Percentiles rank a stretch among this genome's conserved stretches.
Evolutionary conservation across 2,888 invertebrate species (phyloP).

Genomic region (Drosophila heteroneura): DNA sequence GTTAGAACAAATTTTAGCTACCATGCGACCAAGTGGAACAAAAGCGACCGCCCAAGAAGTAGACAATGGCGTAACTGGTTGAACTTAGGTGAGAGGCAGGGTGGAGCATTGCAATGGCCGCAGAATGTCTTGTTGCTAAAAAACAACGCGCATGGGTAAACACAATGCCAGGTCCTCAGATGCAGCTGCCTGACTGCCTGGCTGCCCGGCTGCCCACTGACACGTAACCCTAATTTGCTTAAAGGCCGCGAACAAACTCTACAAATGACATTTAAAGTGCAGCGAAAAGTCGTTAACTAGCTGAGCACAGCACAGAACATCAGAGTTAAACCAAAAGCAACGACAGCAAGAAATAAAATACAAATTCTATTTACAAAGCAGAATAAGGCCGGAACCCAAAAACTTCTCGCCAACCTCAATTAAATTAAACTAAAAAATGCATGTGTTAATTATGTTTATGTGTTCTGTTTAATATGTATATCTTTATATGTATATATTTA

Average conservation of each 20-base stretch:
- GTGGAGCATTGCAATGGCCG: constrained; percentile 6
- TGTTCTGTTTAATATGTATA: not conserved
- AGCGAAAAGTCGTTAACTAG: constrained; percentile 78
- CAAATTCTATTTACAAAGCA: constrained; percentile 70
- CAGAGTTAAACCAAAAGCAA: constrained; percentile 12
- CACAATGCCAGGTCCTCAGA: constrained; percentile 63
- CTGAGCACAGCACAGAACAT: not conserved
- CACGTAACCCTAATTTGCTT: constrained; percentile 71
- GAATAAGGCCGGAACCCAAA: constrained; percentile 57
- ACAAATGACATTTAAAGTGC: constrained; percentile 78
- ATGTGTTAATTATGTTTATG: not conserved
- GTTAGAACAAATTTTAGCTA: constrained; percentile 73
- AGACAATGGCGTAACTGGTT: constrained; percentile 3
- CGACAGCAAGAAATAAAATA: constrained; percentile 66
- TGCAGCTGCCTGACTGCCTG: constrained; percentile 7
- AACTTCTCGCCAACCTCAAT: not conserved
- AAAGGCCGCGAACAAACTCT: constrained; percentile 70
- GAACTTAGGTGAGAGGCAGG: not conserved
- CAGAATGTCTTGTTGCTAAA: constrained; percentile 62
- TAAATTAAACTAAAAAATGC: not conserved
- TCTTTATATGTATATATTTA: not conserved
- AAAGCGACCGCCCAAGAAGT: constrained; percentile 55
- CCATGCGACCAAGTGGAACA: constrained; percentile 74
- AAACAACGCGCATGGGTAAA: constrained; percentile 71
- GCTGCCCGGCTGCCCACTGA: constrained; percentile 13